Percentiles rank a stretch among this genome's conserved stretches.
Conservation (phyloP, 1,140 invertebrate genomes). For the Calephelis nemesis region DNA sequence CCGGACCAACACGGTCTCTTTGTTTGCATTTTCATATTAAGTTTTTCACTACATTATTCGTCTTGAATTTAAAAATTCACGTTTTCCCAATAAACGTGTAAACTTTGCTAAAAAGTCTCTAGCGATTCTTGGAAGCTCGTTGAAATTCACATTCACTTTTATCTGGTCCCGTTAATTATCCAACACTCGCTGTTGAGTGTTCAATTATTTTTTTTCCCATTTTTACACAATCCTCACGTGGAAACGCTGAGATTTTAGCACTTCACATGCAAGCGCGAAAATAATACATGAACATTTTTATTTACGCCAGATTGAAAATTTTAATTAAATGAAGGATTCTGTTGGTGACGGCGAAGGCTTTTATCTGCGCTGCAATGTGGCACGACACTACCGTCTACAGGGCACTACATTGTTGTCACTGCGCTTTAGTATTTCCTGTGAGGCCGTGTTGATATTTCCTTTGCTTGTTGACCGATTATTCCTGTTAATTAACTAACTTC, state of each 20-base stretch:
- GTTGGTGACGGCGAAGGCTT: constrained; percentile 43
- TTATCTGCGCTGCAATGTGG: constrained; percentile 32
- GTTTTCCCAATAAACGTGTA: not conserved
- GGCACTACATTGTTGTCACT: constrained; percentile 40
- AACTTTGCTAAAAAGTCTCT: constrained; percentile 34
- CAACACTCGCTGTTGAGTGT: constrained; percentile 65
- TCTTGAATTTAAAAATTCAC: not conserved
- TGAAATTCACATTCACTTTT: constrained; percentile 68
- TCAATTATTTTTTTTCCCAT: constrained; percentile 72
- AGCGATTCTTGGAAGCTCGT: constrained; percentile 49
- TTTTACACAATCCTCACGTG: constrained; percentile 67
- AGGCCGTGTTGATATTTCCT: constrained; percentile 22
- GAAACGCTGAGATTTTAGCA: constrained; percentile 75
- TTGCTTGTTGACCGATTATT: constrained; percentile 12
- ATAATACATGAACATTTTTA: constrained; percentile 59
- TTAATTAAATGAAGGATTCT: constrained; percentile 71
- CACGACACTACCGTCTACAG: constrained; percentile 31
- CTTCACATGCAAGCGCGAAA: constrained; percentile 69
- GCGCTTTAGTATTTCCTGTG: constrained; percentile 30
- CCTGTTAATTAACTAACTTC: constrained; percentile 8
- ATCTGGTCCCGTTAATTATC: constrained; percentile 76
- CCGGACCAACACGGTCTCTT: too few relatives aligned
- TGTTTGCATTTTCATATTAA: too few relatives aligned
- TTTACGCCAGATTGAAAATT: constrained; percentile 53
- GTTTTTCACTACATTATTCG: too few relatives aligned